Evolutionary conservation across 2,797 vertebrate species (phyloP).

Genomic region (Squalus acanthias): DNA sequence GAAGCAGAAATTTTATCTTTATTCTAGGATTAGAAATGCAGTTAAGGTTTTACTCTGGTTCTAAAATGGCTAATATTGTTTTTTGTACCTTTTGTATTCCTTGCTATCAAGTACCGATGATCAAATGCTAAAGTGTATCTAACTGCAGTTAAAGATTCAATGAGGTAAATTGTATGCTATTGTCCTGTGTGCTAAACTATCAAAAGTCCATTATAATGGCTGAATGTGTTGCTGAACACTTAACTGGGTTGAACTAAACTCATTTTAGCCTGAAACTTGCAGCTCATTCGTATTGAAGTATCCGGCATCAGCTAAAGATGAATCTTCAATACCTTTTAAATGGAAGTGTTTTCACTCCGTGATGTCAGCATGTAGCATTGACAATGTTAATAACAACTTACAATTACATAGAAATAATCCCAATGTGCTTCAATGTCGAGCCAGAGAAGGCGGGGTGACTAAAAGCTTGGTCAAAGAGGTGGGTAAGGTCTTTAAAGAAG

Average conservation of each 20-base stretch:
- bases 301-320: too few relatives aligned
- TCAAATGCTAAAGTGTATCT: neutral
- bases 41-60: neutral
- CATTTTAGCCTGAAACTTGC: too few relatives aligned
- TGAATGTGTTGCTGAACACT: too few relatives aligned
- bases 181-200: neutral
- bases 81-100: neutral
- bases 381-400: neutral
- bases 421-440: neutral
- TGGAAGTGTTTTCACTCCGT: too few relatives aligned
- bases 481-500: neutral
- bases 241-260: too few relatives aligned
- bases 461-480: neutral
- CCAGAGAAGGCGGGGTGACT: neutral
- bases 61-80: neutral
- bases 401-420: neutral
- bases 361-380: too few relatives aligned
- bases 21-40: neutral
- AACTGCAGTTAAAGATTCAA: neutral
- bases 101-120: neutral
- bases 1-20: neutral
- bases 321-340: too few relatives aligned
- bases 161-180: neutral
- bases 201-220: neutral
- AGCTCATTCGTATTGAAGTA: too few relatives aligned